Evolutionary conservation across 2,888 invertebrate species (phyloP).

Genomic region (Gerris lacustris): DNA sequence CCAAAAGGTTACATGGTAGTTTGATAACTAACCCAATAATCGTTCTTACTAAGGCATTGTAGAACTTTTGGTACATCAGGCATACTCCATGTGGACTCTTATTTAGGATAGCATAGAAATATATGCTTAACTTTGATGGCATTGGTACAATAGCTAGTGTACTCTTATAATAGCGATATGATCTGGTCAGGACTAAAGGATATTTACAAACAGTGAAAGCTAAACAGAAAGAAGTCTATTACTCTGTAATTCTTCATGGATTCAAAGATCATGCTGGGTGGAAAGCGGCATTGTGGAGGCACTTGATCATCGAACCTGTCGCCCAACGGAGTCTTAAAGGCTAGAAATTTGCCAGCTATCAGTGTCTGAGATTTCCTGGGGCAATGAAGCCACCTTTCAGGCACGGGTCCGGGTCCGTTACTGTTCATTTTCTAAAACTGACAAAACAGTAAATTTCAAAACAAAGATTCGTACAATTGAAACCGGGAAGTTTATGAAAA

Average conservation of each 20-base stretch:
- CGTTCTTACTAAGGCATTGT: too few relatives aligned
- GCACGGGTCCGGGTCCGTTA: conserved; percentile 51
- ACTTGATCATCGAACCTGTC: conserved; percentile 71
- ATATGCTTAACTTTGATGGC: too few relatives aligned
- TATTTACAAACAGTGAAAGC: too few relatives aligned
- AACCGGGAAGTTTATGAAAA: too few relatives aligned
- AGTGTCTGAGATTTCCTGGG: conserved; percentile 64
- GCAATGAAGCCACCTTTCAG: conserved; percentile 76
- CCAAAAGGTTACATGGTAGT: too few relatives aligned
- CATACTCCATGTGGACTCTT: too few relatives aligned
- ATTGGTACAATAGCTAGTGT: too few relatives aligned
- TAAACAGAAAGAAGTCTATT: conserved; percentile 24
- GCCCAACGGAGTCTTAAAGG: conserved; percentile 88
- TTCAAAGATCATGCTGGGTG: conserved; percentile 74
- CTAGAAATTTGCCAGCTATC: conserved; percentile 73
- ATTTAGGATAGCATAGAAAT: too few relatives aligned
- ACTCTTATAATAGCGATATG: too few relatives aligned
- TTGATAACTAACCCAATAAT: too few relatives aligned
- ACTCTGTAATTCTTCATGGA: conserved; percentile 66
- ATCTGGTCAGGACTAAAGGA: too few relatives aligned
- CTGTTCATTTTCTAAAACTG: conserved; percentile 13
- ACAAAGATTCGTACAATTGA: not conserved
- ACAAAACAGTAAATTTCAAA: conserved; percentile 1
- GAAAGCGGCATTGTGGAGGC: conserved; percentile 68
- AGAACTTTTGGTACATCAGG: too few relatives aligned